Base-by-base conservation (phyloP, 2,888 invertebrate species). In the Hirudinaria manillensis region DNA sequence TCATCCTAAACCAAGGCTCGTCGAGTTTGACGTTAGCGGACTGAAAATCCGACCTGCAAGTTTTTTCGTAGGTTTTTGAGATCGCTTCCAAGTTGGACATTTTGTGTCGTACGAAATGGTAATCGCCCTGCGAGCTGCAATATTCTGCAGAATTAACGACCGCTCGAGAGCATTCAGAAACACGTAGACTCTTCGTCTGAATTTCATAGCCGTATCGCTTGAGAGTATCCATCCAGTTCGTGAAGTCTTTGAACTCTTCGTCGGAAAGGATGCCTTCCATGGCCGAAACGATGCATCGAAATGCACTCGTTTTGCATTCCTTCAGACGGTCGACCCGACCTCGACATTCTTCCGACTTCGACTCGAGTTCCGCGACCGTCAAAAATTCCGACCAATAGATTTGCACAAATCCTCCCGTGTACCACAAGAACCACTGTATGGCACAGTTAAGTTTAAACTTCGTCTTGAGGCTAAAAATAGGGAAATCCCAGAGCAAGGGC, bases 1-100 rank as follows among this genome's bases (percentile, higher is more conserved):
- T 51, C 21, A 74, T 74, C 55, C 73, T 76, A n/a, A 53, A 45
- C 79, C 77, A 77, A 3, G 77, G 76, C 3, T 70, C 61, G 19
- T 70, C 61, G 7, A 78, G 75, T 36, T 78, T 72, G 21, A 72
- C 24, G 19, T 21, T 32, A 70, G 21, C 45, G 24, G 45, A 2
- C 2, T 65, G 21, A 27, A 29, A 21, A 21, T 24, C 34, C 19
- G 19, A n/a, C n/a, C n/a, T 61, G 24, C 74, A 74, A 19, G 66
- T 74, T 34, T 61, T 34, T 21, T 66, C 24, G 65, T 66, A 74
- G 27, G 38, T 38, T 45, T 51, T 74, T 36, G 34, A 24, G 27
- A 45, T 36, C 38, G 32, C 38, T 21, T 67, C 45, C 36, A 29
- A 29, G 27, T 61, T 61, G 38, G 45, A 16, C 45, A 16, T 45